Evolutionary conservation across 1,140 invertebrate species (phyloP).

Genomic region (Pseudomyrmex dendroicus): DNA sequence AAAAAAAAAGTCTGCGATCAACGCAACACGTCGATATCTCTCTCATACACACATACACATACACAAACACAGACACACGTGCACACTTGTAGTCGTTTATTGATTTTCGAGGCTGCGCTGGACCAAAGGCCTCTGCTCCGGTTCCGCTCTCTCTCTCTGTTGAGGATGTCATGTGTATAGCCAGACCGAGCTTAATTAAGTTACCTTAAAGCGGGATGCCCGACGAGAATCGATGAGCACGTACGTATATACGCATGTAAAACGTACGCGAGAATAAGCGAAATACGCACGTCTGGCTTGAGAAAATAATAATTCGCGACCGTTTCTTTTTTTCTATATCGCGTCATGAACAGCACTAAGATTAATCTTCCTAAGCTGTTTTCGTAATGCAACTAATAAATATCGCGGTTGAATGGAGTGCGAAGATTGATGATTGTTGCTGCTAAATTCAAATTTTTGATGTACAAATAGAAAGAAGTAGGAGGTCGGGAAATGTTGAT

Average conservation of each 20-base stretch:
- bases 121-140: conserved; percentile 70
- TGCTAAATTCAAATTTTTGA: too few relatives aligned
- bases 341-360: too few relatives aligned
- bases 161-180: conserved; percentile 72
- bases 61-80: neutral
- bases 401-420: too few relatives aligned
- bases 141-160: conserved; percentile 35
- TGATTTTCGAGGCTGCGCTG: conserved; percentile 77
- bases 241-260: neutral
- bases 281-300: neutral
- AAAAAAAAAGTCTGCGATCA: conserved; percentile 31
- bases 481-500: too few relatives aligned
- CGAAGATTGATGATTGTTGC: too few relatives aligned
- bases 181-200: conserved; percentile 78
- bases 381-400: too few relatives aligned
- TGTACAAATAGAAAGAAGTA: too few relatives aligned
- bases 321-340: neutral
- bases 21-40: conserved; percentile 34
- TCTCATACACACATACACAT: too few relatives aligned
- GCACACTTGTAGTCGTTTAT: conserved; percentile 74
- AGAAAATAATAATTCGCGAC: conserved; percentile 35
- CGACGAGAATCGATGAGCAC: conserved; percentile 48
- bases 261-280: neutral
- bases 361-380: too few relatives aligned
- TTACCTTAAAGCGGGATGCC: conserved; percentile 73